Evolutionary conservation across 2,797 vertebrate genomes (phyloP).

Genomic region (Enteromius trimaculatus): DNA sequence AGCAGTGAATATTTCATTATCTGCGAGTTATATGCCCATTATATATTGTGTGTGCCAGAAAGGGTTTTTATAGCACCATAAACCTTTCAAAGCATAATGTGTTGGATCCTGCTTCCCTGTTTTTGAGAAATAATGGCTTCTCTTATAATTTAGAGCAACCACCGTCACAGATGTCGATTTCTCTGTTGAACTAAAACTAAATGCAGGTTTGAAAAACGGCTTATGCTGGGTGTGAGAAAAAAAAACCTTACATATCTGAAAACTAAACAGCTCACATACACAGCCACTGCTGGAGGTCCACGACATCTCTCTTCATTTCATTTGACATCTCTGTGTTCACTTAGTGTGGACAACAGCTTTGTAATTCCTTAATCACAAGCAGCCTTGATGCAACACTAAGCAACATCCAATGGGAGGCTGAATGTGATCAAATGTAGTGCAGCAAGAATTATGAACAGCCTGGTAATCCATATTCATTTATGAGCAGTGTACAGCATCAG

Average conservation of each 20-base stretch:
- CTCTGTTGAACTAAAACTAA: conserved; percentile 24
- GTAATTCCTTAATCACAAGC: conserved; percentile 33
- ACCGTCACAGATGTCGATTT: conserved; percentile 12
- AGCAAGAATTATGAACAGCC: conserved; percentile 17
- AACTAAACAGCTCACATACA: not conserved
- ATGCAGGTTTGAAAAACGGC: not conserved
- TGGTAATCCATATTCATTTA: conserved; percentile 14
- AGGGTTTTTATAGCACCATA: conserved; percentile 48
- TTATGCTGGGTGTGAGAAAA: not conserved
- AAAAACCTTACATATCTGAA: not conserved
- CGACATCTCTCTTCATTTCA: not conserved
- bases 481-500: conserved; percentile 2
- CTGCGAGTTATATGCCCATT: conserved; percentile 22
- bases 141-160: conserved; percentile 24
- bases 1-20: conserved; percentile 40
- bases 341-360: conserved; percentile 8
- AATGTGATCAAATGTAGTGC: conserved; percentile 24
- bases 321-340: conserved; percentile 11
- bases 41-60: conserved; percentile 38
- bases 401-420: conserved; percentile 30
- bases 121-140: conserved; percentile 30
- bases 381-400: conserved; percentile 45
- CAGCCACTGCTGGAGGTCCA: not conserved
- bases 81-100: conserved; percentile 31
- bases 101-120: conserved; percentile 16